Evolutionary conservation across 2,888 invertebrate species (phyloP), one percentile per base, ranked within the genome.

Genomic region (Sericinus montela): DNA sequence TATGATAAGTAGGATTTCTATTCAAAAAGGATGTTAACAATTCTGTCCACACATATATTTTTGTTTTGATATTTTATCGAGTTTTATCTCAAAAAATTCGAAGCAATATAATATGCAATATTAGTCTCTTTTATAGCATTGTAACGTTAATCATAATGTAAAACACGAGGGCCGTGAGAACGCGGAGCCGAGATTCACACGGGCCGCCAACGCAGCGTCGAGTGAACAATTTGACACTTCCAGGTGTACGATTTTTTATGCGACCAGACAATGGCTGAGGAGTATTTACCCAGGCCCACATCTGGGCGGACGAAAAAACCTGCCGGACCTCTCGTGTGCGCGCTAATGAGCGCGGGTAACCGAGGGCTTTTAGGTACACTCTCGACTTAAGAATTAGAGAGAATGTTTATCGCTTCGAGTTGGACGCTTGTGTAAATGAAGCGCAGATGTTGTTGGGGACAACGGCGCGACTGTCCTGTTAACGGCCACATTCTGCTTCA

Each of bases 221-320:
- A 78, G 84, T 83, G 87, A 87, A 87, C 85, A 84, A 80, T 87
- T 86, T 87, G 86, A 87, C 87, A 88, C 87, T 75, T 87, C 86
- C 87, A 88, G 88, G 87, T 88, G 87, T 86, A 75, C 77, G 63
- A 74, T 83, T 88, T 88, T 88, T 88, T 86, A 78, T 74, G 57
- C 60, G 53, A 59, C 58, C 73, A 69, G 69, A 83, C 84, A 82
- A 85, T 77, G 69, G 75, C 60, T 63, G 72, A 67, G 74, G 63
- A 57, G 59, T 59, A 58, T 64, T 84, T 87, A 69, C 78, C 72
- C 75, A 78, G 72, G 75, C 75, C 78, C 80, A 82, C 88, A 88
- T 87, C 87, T 88, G 88, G 86, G 74, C 79, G 72, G 75, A 76
- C 60, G 70, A 78, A 84, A 81, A 25, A 85, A 84, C 78, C 65